Conservation (phyloP, 2,797 vertebrate genomes). For the Synaphobranchus kaupii region DNA sequence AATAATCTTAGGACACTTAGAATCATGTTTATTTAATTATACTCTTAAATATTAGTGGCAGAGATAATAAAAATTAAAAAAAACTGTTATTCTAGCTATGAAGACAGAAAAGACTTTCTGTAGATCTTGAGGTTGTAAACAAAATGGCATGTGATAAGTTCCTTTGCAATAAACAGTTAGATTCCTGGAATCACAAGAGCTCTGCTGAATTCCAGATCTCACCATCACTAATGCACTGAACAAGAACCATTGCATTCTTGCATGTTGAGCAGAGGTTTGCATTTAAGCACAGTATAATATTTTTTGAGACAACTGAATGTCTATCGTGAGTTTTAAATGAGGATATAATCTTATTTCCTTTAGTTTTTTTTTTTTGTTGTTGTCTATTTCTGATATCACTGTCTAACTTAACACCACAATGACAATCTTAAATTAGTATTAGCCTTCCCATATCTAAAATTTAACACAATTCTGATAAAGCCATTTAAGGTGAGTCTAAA, state of each 20-base stretch:
- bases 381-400: neutral
- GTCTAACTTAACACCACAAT: neutral
- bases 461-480: neutral
- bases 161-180: conserved; percentile 12
- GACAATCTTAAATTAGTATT: neutral
- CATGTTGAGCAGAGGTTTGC: neutral
- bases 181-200: conserved; percentile 4
- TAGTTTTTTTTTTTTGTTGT: neutral
- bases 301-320: neutral
- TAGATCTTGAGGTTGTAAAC: neutral
- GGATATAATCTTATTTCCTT: neutral
- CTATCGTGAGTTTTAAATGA: neutral
- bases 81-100: neutral
- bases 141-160: conserved; percentile 9
- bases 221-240: neutral
- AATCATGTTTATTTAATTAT: neutral
- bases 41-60: neutral
- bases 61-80: neutral
- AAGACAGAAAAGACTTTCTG: neutral
- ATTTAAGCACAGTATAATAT: neutral
- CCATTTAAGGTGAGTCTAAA: neutral
- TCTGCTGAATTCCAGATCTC: neutral
- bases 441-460: neutral
- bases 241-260: no score
- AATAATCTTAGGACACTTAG: neutral